Evolutionary conservation across 2,797 vertebrate species (phyloP), one percentile per base, ranked within the genome.

Genomic region (Taeniopygia guttata): DNA sequence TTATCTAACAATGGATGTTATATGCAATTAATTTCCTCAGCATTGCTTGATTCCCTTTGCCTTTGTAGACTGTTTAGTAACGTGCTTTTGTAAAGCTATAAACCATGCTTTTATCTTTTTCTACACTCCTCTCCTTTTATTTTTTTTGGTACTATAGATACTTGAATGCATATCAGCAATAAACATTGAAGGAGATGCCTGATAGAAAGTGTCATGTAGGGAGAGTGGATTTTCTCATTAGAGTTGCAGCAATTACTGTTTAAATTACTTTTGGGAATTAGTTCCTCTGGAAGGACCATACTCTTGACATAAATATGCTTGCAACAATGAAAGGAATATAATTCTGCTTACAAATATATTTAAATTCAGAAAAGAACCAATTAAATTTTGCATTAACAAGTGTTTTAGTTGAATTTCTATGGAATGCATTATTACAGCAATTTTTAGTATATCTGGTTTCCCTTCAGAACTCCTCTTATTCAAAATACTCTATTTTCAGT

Each of bases 231-330:
- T 89, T 90, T 83, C 87, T 84, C 36, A 54, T 80, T 72, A 32
- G 83, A 85, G 19, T 70, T 85, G 64, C 43, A 77, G 60, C 34
- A 85, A 88, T 91, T 92, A 68, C 30, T 91, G 70, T 90, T 92
- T 74, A 72, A 94, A 92, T 92, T 87, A 63, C 78, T 84, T 94
- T 18, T 27, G 73, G 91, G 83, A 94, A 85, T 84, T 66, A 68
- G n/a, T 79, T 94, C 60, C 36, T 36, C 58, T 55, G 62, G 63
- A 69, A 69, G 70, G 66, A 56, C 64, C 56, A 59, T 59, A 13
- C n/a, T 81, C 15, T 88, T 95, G 81, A 43, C 59, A 79, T 72
- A 58, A 86, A 78, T 88, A 68, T 59, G 81, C 59, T 88, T 91
- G 55, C 51, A 81, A 55, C 23, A 62, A 49, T 88, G 66, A 90